phyloP scores from a whole-genome alignment of 2,113 vertebrate species.

The Forbesichthys papilliferus region DNA sequence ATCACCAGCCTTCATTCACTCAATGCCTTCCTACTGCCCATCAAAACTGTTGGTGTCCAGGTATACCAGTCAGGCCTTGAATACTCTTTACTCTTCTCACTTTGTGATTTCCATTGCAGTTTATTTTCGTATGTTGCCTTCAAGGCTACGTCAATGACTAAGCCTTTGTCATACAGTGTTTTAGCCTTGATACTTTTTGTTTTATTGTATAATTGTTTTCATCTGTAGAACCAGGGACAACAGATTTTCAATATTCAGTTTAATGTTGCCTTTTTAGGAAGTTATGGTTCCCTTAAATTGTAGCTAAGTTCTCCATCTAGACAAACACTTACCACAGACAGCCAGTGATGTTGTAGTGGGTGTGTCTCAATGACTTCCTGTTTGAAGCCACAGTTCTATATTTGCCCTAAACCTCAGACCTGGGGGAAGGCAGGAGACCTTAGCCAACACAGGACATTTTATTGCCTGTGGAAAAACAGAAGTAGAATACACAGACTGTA shows the following conservation, averaged over 20 bases:
- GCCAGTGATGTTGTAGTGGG: constrained; percentile 15
- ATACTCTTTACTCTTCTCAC: background rate
- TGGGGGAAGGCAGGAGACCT: constrained; percentile 37
- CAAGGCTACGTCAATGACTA: no score
- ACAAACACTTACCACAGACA: background rate
- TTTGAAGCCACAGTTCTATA: constrained; percentile 52
- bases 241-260: no score
- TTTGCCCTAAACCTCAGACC: constrained; percentile 54
- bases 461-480: constrained; percentile 1
- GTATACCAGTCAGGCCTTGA: constrained; percentile 61
- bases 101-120: background rate
- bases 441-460: constrained; percentile 35
- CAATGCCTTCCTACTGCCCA: constrained; percentile 97
- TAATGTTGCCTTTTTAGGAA: no score
- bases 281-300: no score
- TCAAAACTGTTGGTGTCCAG: constrained; percentile 99
- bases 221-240: no score
- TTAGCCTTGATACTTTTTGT: no score
- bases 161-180: no score
- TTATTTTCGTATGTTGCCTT: no score
- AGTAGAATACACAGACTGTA: background rate
- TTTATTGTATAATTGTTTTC: no score
- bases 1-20: constrained; percentile 98
- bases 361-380: constrained; percentile 51
- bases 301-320: background rate